Percentiles rank a stretch among this genome's conserved stretches.
These are phyloP conservation scores for Drosophila nr. perissopoda DNA, from an alignment of 2,888 invertebrate genomes.

Conservation along the genomic window DNA sequence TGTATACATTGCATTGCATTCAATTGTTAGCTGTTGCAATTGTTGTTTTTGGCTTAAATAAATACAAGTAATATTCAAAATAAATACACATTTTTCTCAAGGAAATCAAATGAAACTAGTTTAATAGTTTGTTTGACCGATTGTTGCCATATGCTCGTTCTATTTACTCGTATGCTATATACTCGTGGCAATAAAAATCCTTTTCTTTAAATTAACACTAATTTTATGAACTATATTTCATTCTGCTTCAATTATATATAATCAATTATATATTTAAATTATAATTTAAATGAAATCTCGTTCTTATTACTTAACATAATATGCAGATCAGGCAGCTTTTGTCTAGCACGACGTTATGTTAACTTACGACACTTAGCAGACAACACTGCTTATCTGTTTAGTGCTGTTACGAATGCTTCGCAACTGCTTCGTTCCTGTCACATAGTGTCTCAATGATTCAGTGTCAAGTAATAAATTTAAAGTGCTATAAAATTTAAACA, in stretches of 20 bases:
- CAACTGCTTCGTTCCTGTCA: background rate
- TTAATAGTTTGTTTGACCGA: background rate
- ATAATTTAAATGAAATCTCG: background rate
- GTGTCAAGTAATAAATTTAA: no score
- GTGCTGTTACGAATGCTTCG: background rate
- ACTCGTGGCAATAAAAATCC: background rate
- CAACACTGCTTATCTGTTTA: background rate
- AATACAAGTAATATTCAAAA: conserved; percentile 1
- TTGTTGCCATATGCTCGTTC: background rate
- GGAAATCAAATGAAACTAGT: background rate
- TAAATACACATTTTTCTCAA: background rate
- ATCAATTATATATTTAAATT: background rate
- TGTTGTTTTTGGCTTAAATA: conserved; percentile 10
- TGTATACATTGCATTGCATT: background rate
- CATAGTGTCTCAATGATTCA: no score
- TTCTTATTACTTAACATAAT: background rate
- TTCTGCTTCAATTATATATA: background rate
- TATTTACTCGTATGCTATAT: no score
- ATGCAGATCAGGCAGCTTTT: background rate
- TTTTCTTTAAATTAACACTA: background rate
- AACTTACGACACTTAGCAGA: background rate
- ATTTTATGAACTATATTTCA: no score
- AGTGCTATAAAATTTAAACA: no score
- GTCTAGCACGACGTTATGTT: background rate
- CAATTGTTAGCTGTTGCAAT: background rate